Percentiles rank a stretch among this genome's conserved stretches.
These are phyloP conservation scores for Dolichopus griseipennis DNA, from an alignment of 2,888 invertebrate species.

Conservation along the genomic window DNA sequence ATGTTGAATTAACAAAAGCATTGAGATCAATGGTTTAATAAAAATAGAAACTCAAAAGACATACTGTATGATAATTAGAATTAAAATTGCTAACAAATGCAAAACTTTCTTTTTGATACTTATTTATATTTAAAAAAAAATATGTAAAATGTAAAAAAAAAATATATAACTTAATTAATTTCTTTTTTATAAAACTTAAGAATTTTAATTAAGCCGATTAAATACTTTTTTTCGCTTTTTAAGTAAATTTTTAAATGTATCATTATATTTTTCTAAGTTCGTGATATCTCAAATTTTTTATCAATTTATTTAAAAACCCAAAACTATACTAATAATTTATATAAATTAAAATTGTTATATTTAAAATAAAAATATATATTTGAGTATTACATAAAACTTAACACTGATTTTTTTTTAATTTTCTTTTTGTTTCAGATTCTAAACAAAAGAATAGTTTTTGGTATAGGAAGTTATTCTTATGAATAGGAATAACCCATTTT, in stretches of 20 bases:
- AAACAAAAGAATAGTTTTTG: no score
- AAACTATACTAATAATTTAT: neutral
- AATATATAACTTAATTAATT: neutral
- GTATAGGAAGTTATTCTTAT: no score
- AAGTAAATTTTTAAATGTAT: neutral
- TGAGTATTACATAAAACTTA: neutral
- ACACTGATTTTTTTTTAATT: neutral
- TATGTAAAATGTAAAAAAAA: no score
- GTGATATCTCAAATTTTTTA: neutral
- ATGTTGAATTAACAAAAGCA: constrained; percentile 33
- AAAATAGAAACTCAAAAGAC: neutral
- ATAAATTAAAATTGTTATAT: neutral
- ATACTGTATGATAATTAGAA: neutral
- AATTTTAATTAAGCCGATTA: neutral
- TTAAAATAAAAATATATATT: neutral
- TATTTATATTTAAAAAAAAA: neutral
- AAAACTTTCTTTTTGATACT: neutral
- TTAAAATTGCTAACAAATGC: neutral
- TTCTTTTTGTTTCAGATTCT: no score
- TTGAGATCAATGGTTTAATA: constrained; percentile 12
- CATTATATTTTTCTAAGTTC: neutral
- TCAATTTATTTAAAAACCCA: neutral
- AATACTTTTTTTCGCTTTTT: neutral
- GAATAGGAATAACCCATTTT: no score
- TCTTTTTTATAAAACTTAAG: neutral